Evolutionary conservation across 2,797 vertebrate species (phyloP).

Genomic region (Craterocephalus amniculus): DNA sequence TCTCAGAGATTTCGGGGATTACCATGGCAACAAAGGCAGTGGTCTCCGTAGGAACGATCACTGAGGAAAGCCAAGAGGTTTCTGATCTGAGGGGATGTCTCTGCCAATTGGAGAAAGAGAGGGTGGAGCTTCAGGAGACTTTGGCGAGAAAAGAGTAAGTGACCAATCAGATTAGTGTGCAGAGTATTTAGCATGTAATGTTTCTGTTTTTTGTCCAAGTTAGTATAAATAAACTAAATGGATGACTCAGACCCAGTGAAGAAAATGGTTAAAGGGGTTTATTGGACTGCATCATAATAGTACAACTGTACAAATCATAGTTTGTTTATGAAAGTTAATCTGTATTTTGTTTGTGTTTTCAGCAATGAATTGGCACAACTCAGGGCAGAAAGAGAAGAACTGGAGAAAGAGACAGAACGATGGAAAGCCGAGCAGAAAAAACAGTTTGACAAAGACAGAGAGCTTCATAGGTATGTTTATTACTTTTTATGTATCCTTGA

Average conservation of each 20-base stretch:
- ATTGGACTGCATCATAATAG: background rate
- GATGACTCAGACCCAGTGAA: background rate
- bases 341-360: slow-evolving; percentile 33
- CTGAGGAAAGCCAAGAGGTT: slow-evolving; percentile 66
- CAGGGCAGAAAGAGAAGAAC: slow-evolving; percentile 74
- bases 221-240: background rate
- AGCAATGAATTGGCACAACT: slow-evolving; percentile 80
- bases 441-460: slow-evolving; percentile 54
- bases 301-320: background rate
- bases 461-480: slow-evolving; percentile 66
- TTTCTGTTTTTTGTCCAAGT: background rate
- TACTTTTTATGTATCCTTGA: background rate
- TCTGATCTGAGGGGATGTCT: slow-evolving; percentile 70
- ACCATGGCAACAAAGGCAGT: slow-evolving; percentile 60
- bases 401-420: slow-evolving; percentile 75
- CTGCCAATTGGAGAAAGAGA: slow-evolving; percentile 81
- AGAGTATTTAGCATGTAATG: too few species aligned
- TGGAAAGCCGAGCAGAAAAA: slow-evolving; percentile 67
- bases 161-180: background rate
- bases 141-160: slow-evolving; percentile 86
- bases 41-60: slow-evolving; percentile 62
- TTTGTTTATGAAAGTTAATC: background rate
- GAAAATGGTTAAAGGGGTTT: background rate
- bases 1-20: slow-evolving; percentile 35
- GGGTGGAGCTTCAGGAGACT: slow-evolving; percentile 74